Evolutionary conservation across 2,888 invertebrate species (phyloP).

Genomic region (Scaptomyza polygonia): DNA sequence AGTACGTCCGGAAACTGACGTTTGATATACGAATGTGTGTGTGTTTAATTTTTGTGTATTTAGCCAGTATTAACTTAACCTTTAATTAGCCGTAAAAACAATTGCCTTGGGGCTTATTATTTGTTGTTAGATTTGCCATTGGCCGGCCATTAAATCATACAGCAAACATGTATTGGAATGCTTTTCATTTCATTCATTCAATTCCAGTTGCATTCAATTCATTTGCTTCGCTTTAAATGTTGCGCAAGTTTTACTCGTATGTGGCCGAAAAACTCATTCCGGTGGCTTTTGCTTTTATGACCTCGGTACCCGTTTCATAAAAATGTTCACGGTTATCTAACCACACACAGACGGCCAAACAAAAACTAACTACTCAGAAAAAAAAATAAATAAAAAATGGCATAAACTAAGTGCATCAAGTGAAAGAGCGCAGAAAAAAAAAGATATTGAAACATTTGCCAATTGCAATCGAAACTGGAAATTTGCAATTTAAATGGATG

Average conservation of each 20-base stretch:
- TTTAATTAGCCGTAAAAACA: conserved; percentile 55
- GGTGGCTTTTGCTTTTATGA: conserved; percentile 53
- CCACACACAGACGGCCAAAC: conserved; percentile 26
- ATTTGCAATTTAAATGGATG: conserved; percentile 76
- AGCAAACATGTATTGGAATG: conserved; percentile 32
- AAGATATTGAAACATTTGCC: conserved; percentile 41
- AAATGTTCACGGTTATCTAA: conserved; percentile 59
- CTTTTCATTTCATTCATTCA: conserved; percentile 35
- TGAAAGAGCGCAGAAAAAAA: conserved; percentile 4
- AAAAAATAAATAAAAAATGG: conserved; percentile 3
- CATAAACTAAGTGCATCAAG: not conserved
- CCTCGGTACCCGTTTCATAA: conserved; percentile 37
- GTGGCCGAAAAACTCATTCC: conserved; percentile 21
- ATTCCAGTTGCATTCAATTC: conserved; percentile 15
- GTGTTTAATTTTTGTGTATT: conserved; percentile 7
- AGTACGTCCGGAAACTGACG: conserved; percentile 13
- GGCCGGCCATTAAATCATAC: conserved; percentile 41
- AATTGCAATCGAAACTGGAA: conserved; percentile 73
- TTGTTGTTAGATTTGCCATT: not conserved
- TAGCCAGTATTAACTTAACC: conserved; percentile 32
- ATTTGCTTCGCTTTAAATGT: conserved; percentile 17
- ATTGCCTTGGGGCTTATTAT: conserved; percentile 3
- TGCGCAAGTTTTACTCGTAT: conserved; percentile 34
- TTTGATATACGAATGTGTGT: conserved; percentile 3
- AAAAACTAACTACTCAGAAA: conserved; percentile 6